Conservation (phyloP, 2,888 invertebrate genomes). For the Synanthedon vespiformis region DNA sequence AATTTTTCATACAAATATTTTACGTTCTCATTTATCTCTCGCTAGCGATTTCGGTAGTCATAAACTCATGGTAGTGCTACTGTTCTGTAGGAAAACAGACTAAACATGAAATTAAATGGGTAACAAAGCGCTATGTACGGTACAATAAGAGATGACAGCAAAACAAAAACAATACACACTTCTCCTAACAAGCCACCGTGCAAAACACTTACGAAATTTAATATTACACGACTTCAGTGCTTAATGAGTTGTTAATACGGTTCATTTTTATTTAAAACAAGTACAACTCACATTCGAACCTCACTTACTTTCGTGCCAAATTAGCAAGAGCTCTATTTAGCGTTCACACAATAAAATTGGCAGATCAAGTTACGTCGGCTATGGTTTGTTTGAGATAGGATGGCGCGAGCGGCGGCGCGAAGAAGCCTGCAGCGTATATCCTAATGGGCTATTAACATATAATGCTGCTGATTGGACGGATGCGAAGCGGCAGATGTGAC, state of each 20-base stretch:
- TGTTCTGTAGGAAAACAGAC: conserved; percentile 14
- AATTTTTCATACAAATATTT: no score
- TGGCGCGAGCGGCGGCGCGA: conserved; percentile 43
- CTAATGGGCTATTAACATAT: conserved; percentile 71
- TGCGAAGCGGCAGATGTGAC: conserved; percentile 62
- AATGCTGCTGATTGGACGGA: conserved; percentile 73
- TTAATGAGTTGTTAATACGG: conserved; percentile 10
- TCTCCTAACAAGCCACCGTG: conserved; percentile 49
- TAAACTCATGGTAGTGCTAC: no score
- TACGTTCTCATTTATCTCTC: no score
- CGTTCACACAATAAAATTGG: conserved; percentile 12
- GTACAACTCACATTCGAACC: not conserved
- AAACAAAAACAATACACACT: conserved; percentile 39
- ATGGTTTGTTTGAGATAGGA: conserved; percentile 28
- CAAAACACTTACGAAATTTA: conserved; percentile 23
- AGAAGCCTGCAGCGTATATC: conserved; percentile 56
- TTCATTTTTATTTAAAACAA: conserved; percentile 2
- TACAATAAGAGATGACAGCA: conserved; percentile 34
- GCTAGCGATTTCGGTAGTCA: no score
- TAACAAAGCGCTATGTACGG: conserved; percentile 26
- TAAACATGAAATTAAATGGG: conserved; percentile 28
- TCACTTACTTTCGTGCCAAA: conserved; percentile 13
- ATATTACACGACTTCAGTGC: conserved; percentile 7
- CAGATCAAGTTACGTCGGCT: conserved; percentile 24
- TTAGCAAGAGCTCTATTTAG: conserved; percentile 18